Base-by-base conservation (phyloP, 2,797 vertebrate species). In the Phaenicophaeus curvirostris region DNA sequence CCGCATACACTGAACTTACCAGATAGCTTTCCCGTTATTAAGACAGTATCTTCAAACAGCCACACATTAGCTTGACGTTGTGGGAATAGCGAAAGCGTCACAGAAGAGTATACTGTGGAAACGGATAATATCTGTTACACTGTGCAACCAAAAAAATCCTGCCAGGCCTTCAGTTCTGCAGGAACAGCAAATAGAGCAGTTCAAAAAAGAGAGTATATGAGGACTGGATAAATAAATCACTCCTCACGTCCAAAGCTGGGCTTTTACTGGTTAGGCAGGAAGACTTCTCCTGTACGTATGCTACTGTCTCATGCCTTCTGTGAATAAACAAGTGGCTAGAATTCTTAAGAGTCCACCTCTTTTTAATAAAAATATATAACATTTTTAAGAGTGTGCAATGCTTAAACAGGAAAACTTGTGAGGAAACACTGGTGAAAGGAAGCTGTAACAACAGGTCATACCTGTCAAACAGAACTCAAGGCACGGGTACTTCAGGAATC, bases 11-110 rank as follows among this genome's bases (percentile, higher is more conserved):
- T 24, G 27, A 89, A 98, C 98, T 98, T 97, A 99, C 99, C 99
- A 92, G 98, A 98, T 87, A 98, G 96, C 98, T 98, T 99, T 72
- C 98, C 98, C 91, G 98, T 98, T 96, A 99, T 98, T 94, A 99
- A 97, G 93, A 99, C 95, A 14, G 97, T 98, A 85, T 99, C 98
- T 95, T 99, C 98, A 98, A 99, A 99, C 28, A 99, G 96, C 99
- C 99, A 99, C 93, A 99, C 97, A 97, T 99, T 99, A 83, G 99
- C 99, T 97, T 98, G 98, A 90, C 96, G 98, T 97, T 98, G 97
- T 42, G 98, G 97, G 31, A 98, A 97, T 81, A 99, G 97, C 3
- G 98, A 98, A 90, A 99, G 95, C 0, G 98, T 99, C 94, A 99
- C 98, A 3, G 98, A 99, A 1, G 99, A 99, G 95, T 99, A 99